phyloP scores from a whole-genome alignment of 2,797 vertebrate species.

The Helostoma temminkii region DNA sequence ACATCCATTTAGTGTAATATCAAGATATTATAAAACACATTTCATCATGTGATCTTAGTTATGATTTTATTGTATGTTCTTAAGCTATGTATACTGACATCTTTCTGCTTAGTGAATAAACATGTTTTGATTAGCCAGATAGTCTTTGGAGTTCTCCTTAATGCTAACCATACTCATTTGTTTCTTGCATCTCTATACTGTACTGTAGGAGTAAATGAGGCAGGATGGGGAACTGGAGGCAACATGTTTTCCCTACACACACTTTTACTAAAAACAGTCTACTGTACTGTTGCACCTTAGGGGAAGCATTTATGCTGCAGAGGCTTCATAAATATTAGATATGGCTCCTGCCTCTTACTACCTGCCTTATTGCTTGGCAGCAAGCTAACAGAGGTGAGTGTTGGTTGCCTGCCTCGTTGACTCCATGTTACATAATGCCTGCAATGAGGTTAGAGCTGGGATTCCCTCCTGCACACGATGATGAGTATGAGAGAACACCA shows the following conservation, averaged over 20 bases:
- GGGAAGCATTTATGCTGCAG: constrained; percentile 69
- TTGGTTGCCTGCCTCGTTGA: constrained; percentile 60
- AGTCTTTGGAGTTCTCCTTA: constrained; percentile 22
- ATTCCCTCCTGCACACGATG: constrained; percentile 82
- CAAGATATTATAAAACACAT: constrained; percentile 28
- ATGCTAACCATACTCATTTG: constrained; percentile 15
- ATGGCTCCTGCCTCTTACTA: constrained; percentile 46
- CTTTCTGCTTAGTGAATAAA: neutral
- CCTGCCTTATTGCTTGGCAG: constrained; percentile 56
- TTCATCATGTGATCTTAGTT: constrained; percentile 25
- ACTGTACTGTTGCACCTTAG: constrained; percentile 30
- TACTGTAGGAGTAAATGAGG: neutral
- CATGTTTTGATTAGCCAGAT: constrained; percentile 18
- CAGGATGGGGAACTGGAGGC: constrained; percentile 13
- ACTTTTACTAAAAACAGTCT: constrained; percentile 46
- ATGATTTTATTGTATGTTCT: constrained; percentile 13
- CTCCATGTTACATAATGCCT: constrained; percentile 78
- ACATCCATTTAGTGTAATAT: constrained; percentile 29
- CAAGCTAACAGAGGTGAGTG: constrained; percentile 61
- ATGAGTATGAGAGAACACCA: constrained; percentile 13
- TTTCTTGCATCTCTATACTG: constrained; percentile 11
- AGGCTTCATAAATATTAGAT: constrained; percentile 82
- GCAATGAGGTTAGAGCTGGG: constrained; percentile 79
- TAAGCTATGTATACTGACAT: constrained; percentile 13
- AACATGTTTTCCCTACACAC: constrained; percentile 46